Conservation (phyloP, 1,140 invertebrate species). For the Apis florea region DNA sequence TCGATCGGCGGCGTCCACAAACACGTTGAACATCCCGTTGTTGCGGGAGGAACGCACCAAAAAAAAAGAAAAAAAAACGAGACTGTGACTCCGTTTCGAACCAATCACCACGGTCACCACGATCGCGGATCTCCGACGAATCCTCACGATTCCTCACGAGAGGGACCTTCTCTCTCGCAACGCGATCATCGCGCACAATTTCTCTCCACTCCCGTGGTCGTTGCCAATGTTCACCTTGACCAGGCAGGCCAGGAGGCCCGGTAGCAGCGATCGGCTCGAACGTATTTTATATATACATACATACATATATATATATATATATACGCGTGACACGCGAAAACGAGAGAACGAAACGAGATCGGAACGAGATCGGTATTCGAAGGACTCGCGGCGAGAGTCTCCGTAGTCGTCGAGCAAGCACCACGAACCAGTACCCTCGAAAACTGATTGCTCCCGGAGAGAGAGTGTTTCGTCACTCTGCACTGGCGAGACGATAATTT, state of each 20-base stretch:
- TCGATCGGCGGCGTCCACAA: background rate
- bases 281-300: background rate
- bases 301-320: fast-evolving
- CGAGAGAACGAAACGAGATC: conserved; percentile 17
- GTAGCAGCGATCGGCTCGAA: conserved; percentile 9
- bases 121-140: conserved; percentile 3
- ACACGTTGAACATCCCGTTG: background rate
- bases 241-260: conserved; percentile 15
- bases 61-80: background rate
- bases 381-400: background rate
- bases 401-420: background rate
- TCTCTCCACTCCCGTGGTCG: conserved; percentile 35
- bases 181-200: conserved; percentile 48
- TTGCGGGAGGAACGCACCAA: background rate
- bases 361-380: background rate
- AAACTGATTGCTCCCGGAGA: conserved; percentile 19
- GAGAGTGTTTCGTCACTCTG: conserved; percentile 54
- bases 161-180: conserved; percentile 49
- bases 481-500: conserved; percentile 52
- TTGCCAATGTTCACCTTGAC: conserved; percentile 60
- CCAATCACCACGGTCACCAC: background rate
- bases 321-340: conserved; percentile 2
- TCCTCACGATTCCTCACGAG: conserved; percentile 36
- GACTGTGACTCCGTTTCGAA: background rate
- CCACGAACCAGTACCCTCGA: conserved; percentile 11